Base-by-base conservation (phyloP, 2,797 vertebrate genomes). In the Dendrocincla tyrannina region DNA sequence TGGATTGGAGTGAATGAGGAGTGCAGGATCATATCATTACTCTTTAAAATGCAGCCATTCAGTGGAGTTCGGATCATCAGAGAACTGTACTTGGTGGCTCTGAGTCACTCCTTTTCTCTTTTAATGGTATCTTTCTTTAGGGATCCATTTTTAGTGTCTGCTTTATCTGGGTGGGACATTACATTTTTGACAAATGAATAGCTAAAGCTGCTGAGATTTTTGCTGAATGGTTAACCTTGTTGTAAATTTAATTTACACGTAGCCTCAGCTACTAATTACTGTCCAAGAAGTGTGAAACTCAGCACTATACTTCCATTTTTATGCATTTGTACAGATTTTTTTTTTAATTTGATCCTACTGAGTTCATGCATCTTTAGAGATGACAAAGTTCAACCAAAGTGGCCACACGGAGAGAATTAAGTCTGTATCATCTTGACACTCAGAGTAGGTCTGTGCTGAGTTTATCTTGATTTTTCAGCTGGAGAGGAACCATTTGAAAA, bases 171-270 rank as follows among this genome's bases (percentile, higher is more conserved):
- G 49, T 76, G 74, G 63, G 91, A 73, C 28, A 25, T 67, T 28
- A 52, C 3, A 0, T 82, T 90, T 96, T 56, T 93, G 74, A 86
- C 53, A 76, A 88, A 94, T 49, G 47, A 81, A 77, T 63, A 74
- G 63, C 39, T 96, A 28, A 91, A 93, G 44, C 77, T 90, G 70
- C 49, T 81, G 63, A 90, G 88, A 93, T 93, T 90, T 90, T 85
- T 90, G 87, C 52, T 75, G 94, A 93, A 47, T 62, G 41, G 59
- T 93, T 95, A 93, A 92, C 85, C 85, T 89, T 77, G 77, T 82
- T 92, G 89, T 86, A 91, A 90, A 91, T 91, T 91, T 87, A 93
- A 95, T 96, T 96, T 95, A 64, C 85, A 64, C 49, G 2, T 84
- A 81, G 50, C 64, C 47, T 92, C 63, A 64, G 79, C 83, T 94